phyloP scores from a whole-genome alignment of 2,797 vertebrate genomes.

The Tolypeutes matacus region DNA sequence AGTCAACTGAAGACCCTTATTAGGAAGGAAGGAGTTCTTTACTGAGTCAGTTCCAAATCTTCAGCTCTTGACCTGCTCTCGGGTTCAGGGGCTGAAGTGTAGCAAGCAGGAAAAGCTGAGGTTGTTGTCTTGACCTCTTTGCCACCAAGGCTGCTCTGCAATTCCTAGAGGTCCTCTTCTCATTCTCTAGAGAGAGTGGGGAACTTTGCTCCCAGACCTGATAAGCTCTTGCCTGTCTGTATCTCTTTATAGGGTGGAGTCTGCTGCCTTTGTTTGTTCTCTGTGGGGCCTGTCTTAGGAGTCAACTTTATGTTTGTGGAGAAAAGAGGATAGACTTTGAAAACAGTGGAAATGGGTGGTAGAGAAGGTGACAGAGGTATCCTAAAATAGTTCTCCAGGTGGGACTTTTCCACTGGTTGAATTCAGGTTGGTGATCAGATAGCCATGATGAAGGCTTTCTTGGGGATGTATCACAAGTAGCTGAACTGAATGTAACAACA shows the following conservation, averaged over 20 bases:
- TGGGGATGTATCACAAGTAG: background rate
- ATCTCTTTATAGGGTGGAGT: constrained; percentile 71
- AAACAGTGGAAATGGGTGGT: constrained; percentile 12
- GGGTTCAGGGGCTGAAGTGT: background rate
- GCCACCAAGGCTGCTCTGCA: background rate
- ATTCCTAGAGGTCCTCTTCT: constrained; percentile 13
- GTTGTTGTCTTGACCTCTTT: constrained; percentile 22
- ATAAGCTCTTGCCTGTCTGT: constrained; percentile 76
- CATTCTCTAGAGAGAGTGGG: constrained; percentile 30
- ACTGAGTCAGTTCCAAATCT: background rate
- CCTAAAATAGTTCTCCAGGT: constrained; percentile 41
- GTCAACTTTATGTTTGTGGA: constrained; percentile 38
- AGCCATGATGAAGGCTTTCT: constrained; percentile 1
- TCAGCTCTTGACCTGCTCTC: background rate
- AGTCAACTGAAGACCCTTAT: background rate
- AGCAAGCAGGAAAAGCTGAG: constrained; percentile 35
- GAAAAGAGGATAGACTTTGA: constrained; percentile 25
- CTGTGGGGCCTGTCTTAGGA: constrained; percentile 48
- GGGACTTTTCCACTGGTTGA: background rate
- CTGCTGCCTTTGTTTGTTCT: constrained; percentile 76
- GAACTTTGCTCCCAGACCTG: constrained; percentile 84
- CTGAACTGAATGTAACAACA: background rate
- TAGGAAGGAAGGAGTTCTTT: constrained; percentile 29
- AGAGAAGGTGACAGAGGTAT: background rate
- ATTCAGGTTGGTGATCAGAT: background rate